These are phyloP conservation scores for Aselliscus stoliczkanus DNA, from an alignment of 2,797 vertebrate genomes.

Conservation along the genomic window DNA sequence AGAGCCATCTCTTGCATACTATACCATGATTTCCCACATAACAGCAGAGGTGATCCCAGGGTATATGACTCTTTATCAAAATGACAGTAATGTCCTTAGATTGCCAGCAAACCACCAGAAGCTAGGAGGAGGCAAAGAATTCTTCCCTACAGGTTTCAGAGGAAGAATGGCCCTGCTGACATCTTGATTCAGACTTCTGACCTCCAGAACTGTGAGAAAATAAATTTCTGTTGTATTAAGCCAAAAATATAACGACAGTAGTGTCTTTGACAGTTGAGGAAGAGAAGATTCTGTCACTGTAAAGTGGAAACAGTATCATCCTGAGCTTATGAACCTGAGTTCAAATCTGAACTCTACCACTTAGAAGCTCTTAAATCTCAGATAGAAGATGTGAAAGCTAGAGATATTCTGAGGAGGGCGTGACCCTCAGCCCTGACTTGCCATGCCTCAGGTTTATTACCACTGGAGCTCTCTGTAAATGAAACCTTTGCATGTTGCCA, in stretches of 20 bases:
- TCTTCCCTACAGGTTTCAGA: neutral
- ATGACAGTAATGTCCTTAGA: neutral
- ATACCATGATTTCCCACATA: neutral
- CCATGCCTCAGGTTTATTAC: neutral
- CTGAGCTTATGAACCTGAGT: neutral
- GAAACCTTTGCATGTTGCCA: neutral
- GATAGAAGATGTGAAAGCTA: neutral
- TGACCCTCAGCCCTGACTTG: neutral
- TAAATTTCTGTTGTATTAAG: neutral
- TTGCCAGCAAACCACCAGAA: neutral
- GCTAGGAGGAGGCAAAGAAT: neutral
- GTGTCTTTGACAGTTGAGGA: neutral
- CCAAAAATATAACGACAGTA: neutral
- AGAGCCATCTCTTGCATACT: neutral
- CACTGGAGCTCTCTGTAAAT: neutral
- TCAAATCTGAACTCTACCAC: neutral
- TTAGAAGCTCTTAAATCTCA: constrained; percentile 17
- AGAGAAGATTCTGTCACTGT: neutral
- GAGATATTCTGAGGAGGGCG: neutral
- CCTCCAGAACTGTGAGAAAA: neutral
- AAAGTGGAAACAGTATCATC: neutral
- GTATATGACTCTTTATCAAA: neutral
- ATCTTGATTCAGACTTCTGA: neutral
- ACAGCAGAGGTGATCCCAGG: neutral
- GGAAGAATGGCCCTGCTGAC: neutral